phyloP scores from a whole-genome alignment of 2,797 vertebrate genomes.

The Coracias cyanogaster region DNA sequence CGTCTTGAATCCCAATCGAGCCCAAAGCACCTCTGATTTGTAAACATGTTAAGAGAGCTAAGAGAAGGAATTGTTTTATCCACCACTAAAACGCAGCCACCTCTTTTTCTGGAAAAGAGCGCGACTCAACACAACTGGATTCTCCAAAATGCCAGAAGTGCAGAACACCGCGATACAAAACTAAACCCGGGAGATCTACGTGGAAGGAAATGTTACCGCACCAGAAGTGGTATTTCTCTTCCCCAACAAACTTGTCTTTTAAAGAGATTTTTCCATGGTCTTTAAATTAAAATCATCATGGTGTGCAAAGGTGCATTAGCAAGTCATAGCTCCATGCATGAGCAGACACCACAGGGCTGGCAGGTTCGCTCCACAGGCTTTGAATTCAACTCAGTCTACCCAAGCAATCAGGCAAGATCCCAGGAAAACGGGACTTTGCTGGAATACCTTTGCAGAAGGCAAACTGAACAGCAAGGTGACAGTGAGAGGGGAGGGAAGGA shows the following conservation, averaged over 20 bases:
- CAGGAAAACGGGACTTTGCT: not conserved
- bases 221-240: accelerated
- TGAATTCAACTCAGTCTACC: not conserved
- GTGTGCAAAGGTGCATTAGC: not conserved
- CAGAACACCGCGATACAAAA: not conserved
- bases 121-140: not conserved
- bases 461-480: not conserved
- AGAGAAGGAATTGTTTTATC: not conserved
- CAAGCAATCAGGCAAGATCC: not conserved
- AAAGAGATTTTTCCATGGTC: not conserved
- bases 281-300: accelerated
- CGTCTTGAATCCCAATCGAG: conserved; percentile 25
- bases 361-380: not conserved
- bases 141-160: accelerated
- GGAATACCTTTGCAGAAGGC: not conserved
- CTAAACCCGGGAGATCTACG: accelerated
- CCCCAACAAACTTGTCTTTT: not conserved
- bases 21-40: not conserved
- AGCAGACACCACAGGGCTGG: not conserved
- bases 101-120: not conserved
- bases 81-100: not conserved
- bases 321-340: not conserved
- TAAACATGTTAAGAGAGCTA: not conserved
- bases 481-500: not conserved
- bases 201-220: not conserved